Base-by-base conservation (phyloP, 2,797 vertebrate species). In the Intellagama lesueurii region DNA sequence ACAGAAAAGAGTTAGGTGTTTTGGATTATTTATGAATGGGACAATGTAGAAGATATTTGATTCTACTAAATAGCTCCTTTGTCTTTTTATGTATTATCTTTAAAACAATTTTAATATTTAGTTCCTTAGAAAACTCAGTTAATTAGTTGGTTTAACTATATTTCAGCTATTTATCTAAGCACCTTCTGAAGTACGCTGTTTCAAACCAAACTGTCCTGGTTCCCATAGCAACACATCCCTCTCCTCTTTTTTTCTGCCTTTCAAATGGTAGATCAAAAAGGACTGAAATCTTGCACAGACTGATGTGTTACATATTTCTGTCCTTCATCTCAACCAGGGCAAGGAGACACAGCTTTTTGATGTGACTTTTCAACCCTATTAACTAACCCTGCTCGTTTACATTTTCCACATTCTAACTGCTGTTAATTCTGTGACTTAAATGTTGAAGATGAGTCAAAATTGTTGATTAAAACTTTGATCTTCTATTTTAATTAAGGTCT, bases 151-250 rank as follows among this genome's bases (percentile, higher is more conserved):
- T 83, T 85, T 92, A 77, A 87, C 69, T 93, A 87, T 88, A 56
- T 90, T 88, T 9, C 83, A 79, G 76, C 79, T 82, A 76, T 72
- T 76, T 76, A 76, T 78, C 69, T 32, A 11, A 83, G 28, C 32
- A 81, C 89, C 66, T 90, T 92, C 52, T 91, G 85, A 75, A 90
- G 92, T 32, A 85, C 88, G 84, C 44, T 81, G 47, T 52, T 80
- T 83, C 87, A 87, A 95, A 92, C 77, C 79, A 91, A 93, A 90
- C 93, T 90, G 89, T 90, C 93, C 91, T 95, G 88, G 94, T 95
- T 94, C 75, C 94, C 89, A 88, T 90, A 88, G 93, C 91, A 91
- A 95, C 78, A 24, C 24, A 35, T 1, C 40, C 30, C 35, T 47
- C 49, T 84, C 52, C 32, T 79, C 4, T 26, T 19, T 72, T 72